Percentiles rank a stretch among this genome's conserved stretches.
Evolutionary conservation across 1,140 invertebrate species (phyloP).

Genomic region (Asbolus verrucosus): DNA sequence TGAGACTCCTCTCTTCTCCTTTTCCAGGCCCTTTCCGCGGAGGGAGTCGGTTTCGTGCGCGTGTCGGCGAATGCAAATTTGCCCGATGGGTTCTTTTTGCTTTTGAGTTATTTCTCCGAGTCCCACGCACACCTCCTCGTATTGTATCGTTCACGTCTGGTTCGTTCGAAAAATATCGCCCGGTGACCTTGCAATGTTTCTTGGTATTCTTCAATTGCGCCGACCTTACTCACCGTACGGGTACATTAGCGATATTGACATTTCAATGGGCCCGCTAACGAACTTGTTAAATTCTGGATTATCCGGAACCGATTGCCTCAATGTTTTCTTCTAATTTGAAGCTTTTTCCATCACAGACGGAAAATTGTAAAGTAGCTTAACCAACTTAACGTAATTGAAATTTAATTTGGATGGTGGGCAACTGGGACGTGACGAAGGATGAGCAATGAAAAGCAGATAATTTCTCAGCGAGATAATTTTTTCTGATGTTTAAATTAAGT

Average conservation of each 20-base stretch:
- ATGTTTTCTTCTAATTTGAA: neutral
- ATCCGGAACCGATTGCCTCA: too few species aligned
- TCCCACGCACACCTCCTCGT: slow-evolving; percentile 1
- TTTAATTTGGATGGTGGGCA: slow-evolving; percentile 24
- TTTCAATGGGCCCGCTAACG: neutral
- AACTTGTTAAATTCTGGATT: too few species aligned
- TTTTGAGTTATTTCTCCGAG: neutral
- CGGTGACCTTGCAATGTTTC: slow-evolving; percentile 11
- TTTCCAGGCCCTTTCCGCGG: neutral
- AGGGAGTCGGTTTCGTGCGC: neutral
- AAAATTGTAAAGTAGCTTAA: slow-evolving; percentile 8
- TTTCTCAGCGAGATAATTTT: neutral
- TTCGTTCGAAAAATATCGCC: slow-evolving; percentile 2
- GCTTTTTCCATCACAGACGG: slow-evolving; percentile 10
- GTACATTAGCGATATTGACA: neutral
- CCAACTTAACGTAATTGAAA: slow-evolving; percentile 25
- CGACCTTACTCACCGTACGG: too few species aligned
- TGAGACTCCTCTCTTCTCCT: neutral
- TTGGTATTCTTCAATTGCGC: slow-evolving; percentile 9
- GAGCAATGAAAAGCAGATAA: slow-evolving; percentile 8
- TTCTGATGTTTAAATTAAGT: slow-evolving; percentile 14
- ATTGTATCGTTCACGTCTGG: neutral
- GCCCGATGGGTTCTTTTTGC: too few species aligned
- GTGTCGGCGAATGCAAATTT: neutral
- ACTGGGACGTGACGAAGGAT: slow-evolving; percentile 7